phyloP scores from a whole-genome alignment of 2,797 vertebrate species.

The Anisognathus igniventris region DNA sequence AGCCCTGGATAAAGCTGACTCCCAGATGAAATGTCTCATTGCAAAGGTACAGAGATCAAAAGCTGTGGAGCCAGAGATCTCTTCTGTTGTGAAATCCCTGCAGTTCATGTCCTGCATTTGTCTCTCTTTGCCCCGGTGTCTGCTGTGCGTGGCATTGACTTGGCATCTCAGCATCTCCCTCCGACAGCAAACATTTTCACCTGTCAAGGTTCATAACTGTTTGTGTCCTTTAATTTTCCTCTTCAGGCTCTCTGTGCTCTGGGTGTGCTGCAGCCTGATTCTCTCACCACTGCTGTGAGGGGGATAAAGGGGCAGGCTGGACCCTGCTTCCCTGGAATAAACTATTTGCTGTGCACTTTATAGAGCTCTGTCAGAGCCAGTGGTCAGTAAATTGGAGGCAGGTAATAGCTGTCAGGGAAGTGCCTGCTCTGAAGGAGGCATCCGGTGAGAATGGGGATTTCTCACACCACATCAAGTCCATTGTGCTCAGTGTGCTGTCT shows the following conservation, averaged over 20 bases:
- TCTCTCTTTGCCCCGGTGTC: slow-evolving; percentile 20
- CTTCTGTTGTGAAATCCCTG: slow-evolving; percentile 30
- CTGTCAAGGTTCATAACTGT: slow-evolving; percentile 60
- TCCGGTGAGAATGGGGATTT: background rate
- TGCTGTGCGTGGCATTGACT: slow-evolving; percentile 19
- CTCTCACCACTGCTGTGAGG: slow-evolving; percentile 5
- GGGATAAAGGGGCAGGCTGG: slow-evolving; percentile 43
- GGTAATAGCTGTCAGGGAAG: slow-evolving; percentile 41
- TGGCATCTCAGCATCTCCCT: slow-evolving; percentile 48
- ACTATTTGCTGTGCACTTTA: slow-evolving; percentile 34
- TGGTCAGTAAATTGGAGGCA: slow-evolving; percentile 50
- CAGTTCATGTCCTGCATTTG: slow-evolving; percentile 30
- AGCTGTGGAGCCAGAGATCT: background rate
- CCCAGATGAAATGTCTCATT: slow-evolving; percentile 27
- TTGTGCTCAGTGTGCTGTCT: background rate
- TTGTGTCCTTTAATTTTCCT: slow-evolving; percentile 51
- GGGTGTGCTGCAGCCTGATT: background rate
- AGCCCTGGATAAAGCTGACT: slow-evolving; percentile 18
- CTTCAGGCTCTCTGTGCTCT: background rate
- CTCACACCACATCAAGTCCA: background rate
- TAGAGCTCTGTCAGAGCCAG: slow-evolving; percentile 30
- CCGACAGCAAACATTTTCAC: slow-evolving; percentile 62
- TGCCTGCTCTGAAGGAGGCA: slow-evolving; percentile 30
- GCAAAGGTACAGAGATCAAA: slow-evolving; percentile 21
- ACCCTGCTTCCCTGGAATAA: slow-evolving; percentile 44